These are phyloP conservation scores for Eulemur albifrons DNA, from an alignment of 2,797 vertebrate genomes.

Conservation along the genomic window DNA sequence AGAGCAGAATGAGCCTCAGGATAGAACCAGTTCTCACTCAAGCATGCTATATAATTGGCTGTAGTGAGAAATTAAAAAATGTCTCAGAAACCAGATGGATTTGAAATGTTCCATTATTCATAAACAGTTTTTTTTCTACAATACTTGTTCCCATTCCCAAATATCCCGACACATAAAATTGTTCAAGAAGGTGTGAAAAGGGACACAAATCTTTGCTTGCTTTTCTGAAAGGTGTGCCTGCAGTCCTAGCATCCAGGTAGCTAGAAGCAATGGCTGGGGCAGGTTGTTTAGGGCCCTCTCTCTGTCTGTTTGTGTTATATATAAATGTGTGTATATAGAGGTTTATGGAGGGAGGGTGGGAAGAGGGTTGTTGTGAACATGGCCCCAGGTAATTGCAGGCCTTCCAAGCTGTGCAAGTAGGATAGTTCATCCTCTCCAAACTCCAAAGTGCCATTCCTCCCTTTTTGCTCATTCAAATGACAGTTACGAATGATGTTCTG, in stretches of 20 bases:
- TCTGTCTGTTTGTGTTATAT: neutral
- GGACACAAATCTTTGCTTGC: conserved; percentile 54
- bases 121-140: conserved; percentile 85
- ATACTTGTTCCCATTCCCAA: conserved; percentile 85
- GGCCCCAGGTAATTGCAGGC: conserved; percentile 49
- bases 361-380: neutral
- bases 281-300: conserved; percentile 40
- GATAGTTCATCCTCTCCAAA: conserved; percentile 52
- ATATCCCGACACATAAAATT: conserved; percentile 82
- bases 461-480: conserved; percentile 85
- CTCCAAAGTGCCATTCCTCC: conserved; percentile 59
- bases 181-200: conserved; percentile 80
- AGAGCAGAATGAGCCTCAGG: conserved; percentile 88
- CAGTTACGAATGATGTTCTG: conserved; percentile 86
- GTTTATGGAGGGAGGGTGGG: neutral
- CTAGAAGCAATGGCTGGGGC: conserved; percentile 30
- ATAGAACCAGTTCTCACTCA: conserved; percentile 90
- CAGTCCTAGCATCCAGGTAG: neutral
- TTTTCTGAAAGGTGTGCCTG: conserved; percentile 22
- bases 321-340: accelerated
- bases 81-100: conserved; percentile 90
- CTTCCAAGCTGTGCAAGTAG: conserved; percentile 70
- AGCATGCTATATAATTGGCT: conserved; percentile 90
- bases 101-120: conserved; percentile 92
- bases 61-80: conserved; percentile 87